phyloP scores from a whole-genome alignment of 2,113 vertebrate genomes.

The Myotis brandtii region DNA sequence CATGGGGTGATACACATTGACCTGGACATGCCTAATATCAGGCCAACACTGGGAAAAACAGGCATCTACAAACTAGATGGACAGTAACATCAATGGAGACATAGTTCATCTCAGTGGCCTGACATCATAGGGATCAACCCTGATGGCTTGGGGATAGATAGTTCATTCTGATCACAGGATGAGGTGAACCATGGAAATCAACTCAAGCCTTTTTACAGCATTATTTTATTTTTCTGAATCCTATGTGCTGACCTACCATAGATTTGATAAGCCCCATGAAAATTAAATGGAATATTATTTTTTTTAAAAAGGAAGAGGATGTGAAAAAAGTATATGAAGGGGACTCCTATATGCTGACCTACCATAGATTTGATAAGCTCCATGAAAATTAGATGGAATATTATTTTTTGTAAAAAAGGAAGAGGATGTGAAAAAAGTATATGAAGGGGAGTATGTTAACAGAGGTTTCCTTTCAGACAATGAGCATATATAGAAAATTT shows the following conservation, averaged over 20 bases:
- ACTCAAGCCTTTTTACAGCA: neutral
- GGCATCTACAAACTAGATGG: neutral
- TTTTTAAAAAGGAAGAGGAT: neutral
- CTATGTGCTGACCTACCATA: neutral
- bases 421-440: neutral
- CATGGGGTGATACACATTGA: neutral
- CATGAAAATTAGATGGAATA: neutral
- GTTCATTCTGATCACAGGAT: neutral
- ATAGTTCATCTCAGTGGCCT: neutral
- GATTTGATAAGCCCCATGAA: neutral
- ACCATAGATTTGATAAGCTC: neutral
- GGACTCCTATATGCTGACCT: neutral
- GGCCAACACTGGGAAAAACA: neutral
- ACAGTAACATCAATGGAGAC: neutral
- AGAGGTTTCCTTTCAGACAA: conserved; percentile 16
- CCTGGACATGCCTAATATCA: neutral
- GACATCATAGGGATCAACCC: neutral
- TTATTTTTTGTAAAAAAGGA: neutral
- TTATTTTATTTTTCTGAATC: neutral
- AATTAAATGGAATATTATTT: neutral
- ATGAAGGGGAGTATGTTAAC: neutral
- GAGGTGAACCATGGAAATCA: neutral
- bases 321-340: neutral
- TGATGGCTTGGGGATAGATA: neutral
- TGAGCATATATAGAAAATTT: neutral